Evolutionary conservation across 2,888 invertebrate species (phyloP), one percentile per base, ranked within the genome.

Genomic region (Ptilodon capucinus): DNA sequence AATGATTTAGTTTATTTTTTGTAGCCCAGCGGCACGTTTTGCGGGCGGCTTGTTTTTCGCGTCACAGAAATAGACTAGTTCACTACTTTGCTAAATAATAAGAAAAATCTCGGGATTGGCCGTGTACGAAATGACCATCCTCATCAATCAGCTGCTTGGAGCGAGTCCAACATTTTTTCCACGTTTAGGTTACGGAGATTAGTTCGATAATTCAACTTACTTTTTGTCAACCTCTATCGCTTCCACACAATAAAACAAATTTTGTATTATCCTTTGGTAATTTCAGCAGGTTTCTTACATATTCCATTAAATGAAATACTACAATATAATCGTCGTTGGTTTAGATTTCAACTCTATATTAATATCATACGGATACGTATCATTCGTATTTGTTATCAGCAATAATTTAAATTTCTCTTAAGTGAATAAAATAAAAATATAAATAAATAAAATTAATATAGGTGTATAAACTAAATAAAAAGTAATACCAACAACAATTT

Each of bases 71-170:
- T 91, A 91, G 90, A 86, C 77, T 79, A 77, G 81, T 85, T 85
- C 82, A 83, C 88, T 84, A 83, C 82, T 90, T 86, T 80, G 86
- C 90, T 90, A 84, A 91, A 91, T 90, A 91, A 90, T 90, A 91
- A 84, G 90, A 91, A 89, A 89, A 88, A 86, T 84, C 81, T 84
- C 86, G 79, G 80, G 89, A 90, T 91, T 91, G 90, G 90, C 86
- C 88, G 90, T 89, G 89, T 85, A 86, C 90, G 82, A 90, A 88
- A 89, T 91, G 91, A 87, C 91, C 91, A 91, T 90, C 91, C 91
- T 90, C 91, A 91, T 91, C 91, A 90, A 91, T 91, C 91, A 91
- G 88, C 88, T 88, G 85, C 84, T 91, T 91, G 91, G 91, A 88
- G 70, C 73, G 74, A 64, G 77, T 87, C 91, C 90, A 91, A 91